These are phyloP conservation scores for Diaperis boleti DNA, from an alignment of 2,888 invertebrate species.

Conservation along the genomic window DNA sequence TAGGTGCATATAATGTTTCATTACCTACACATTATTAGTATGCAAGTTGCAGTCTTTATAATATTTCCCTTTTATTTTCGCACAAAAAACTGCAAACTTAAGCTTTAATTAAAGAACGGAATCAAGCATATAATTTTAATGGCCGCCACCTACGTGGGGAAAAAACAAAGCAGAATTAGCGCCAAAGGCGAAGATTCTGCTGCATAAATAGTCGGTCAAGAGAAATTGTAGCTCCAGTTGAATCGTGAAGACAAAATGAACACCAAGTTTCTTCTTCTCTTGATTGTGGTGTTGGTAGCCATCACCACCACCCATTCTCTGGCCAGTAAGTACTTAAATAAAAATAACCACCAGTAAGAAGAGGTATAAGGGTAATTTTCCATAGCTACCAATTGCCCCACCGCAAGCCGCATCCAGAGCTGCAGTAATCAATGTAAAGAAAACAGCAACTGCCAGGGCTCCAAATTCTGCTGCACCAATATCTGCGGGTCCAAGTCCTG, in stretches of 20 bases:
- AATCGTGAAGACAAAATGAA: constrained; percentile 10
- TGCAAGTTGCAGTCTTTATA: no score
- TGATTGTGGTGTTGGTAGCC: constrained; percentile 1
- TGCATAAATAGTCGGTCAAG: constrained; percentile 28
- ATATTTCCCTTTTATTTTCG: no score
- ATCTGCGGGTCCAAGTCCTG: constrained; percentile 79
- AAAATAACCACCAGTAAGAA: not conserved
- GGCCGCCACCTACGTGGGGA: constrained; percentile 18
- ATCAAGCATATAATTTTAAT: no score
- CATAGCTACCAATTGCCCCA: constrained; percentile 70
- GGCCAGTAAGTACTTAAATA: constrained; percentile 15
- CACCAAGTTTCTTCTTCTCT: constrained; percentile 6
- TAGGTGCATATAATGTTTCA: no score
- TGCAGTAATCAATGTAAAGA: constrained; percentile 78
- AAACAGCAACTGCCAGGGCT: constrained; percentile 75
- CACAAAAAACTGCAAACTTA: no score
- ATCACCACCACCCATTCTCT: constrained; percentile 2
- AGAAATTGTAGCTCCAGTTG: constrained; percentile 19
- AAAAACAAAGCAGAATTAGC: constrained; percentile 11
- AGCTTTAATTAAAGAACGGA: no score
- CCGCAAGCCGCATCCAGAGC: constrained; percentile 73
- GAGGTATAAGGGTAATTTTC: constrained; percentile 28
- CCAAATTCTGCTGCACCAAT: constrained; percentile 79
- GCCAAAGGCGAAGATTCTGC: constrained; percentile 34
- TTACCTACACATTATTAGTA: no score